Evolutionary conservation across 2,888 invertebrate species (phyloP).

Genomic region (Glaucopsyche alexis): DNA sequence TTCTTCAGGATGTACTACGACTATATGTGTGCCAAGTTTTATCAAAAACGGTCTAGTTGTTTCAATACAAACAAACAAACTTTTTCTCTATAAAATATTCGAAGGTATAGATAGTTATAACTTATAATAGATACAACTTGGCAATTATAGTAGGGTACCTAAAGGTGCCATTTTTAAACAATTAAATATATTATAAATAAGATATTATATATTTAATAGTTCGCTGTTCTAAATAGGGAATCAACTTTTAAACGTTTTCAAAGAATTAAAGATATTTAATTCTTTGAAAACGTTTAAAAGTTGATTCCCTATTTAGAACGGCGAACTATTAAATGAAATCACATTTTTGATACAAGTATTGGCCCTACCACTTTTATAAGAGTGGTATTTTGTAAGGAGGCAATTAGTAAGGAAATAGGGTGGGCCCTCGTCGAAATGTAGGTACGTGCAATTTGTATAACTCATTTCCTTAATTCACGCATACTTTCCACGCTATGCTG

Average conservation of each 20-base stretch:
- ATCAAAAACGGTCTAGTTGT: too few species aligned
- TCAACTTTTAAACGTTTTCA: not conserved
- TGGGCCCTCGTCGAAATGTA: constrained; percentile 26
- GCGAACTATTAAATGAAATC: not conserved
- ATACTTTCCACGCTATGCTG: constrained; percentile 22
- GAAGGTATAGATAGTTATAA: too few species aligned
- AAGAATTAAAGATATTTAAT: too few species aligned
- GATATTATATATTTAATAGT: not conserved
- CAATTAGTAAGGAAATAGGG: constrained; percentile 26
- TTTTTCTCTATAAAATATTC: too few species aligned
- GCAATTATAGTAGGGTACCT: too few species aligned
- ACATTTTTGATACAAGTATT: not conserved
- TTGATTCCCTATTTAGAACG: not conserved
- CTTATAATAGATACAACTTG: too few species aligned
- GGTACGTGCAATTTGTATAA: constrained; percentile 27
- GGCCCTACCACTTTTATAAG: not conserved
- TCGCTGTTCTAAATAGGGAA: not conserved
- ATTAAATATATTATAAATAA: too few species aligned
- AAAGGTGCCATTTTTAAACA: too few species aligned
- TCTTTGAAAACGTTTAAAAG: not conserved
- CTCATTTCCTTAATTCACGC: constrained; percentile 26
- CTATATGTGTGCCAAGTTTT: too few species aligned
- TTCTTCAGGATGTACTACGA: too few species aligned
- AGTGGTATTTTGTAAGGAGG: constrained; percentile 14
- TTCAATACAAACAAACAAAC: too few species aligned